Base-by-base conservation (phyloP, 2,888 invertebrate species). In the Pomacea canaliculata region DNA sequence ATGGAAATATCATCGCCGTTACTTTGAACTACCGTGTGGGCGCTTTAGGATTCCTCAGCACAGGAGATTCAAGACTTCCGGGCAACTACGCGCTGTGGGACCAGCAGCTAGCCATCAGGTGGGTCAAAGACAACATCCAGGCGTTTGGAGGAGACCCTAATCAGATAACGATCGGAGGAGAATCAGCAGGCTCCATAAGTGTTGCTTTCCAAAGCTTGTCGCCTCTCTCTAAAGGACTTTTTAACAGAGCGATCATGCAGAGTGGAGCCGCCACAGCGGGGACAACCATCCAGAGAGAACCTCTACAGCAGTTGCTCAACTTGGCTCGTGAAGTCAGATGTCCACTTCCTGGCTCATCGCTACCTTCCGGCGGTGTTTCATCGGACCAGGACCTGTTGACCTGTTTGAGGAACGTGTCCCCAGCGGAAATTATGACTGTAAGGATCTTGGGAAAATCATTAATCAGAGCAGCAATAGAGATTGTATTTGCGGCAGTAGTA, bases 81-180 rank as follows among this genome's bases (percentile, higher is more conserved):
- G 76, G 76, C 10, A 75, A 76, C 62, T 76, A 71, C 68, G 76
- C 71, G 8, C 71, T 76, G 12, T 76, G 76, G 76, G 76, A 76
- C 46, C 76, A 76, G 66, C 37, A 23, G 9, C 23, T 76, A 37
- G 76, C 76, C 10, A 10, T 76, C 4, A 62, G 48, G 46, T 76
- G 71, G 71, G 72, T 76, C 19, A 76, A 76, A 16, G 68, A 65
- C 27, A 71, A 76, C 62, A 76, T 76, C 19, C 37, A 12, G 9
- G 27, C 76, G 1, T 76, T 76, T 71, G 76, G 76, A 5, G 76
- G 76, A 7, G 76, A 76, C 46, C 67, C 71, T 23, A 51, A 62
- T 1, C 65, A 65, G 23, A 56, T 76, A 0, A 86, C 86, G 3
- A 66, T 87, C n/a, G 81, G 83, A 59, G 87, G 87, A 16, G 85